These are phyloP conservation scores for Falco columbarius DNA, from an alignment of 2,797 vertebrate genomes.

Conservation along the genomic window DNA sequence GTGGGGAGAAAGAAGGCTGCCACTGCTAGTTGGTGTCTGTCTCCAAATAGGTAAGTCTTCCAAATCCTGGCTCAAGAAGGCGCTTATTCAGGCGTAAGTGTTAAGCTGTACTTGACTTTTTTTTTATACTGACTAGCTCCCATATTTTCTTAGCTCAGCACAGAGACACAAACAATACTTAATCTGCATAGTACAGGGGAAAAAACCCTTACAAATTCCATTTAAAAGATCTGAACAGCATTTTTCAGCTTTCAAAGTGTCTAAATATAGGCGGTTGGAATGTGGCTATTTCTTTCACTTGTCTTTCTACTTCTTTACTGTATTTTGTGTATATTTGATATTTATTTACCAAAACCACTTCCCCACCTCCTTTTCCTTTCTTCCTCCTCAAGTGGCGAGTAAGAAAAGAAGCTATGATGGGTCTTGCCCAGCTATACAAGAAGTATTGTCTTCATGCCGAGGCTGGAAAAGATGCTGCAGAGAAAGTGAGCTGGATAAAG, in stretches of 20 bases:
- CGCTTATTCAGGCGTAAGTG: not conserved
- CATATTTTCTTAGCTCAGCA: not conserved
- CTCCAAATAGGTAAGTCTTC: not conserved
- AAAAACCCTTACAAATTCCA: not conserved
- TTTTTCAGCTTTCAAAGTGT: not conserved
- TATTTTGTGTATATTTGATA: not conserved
- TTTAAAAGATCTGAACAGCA: not conserved
- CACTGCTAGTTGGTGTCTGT: not conserved
- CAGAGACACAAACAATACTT: not conserved
- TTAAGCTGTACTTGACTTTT: not conserved
- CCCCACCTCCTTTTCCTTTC: not conserved
- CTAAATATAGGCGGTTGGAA: not conserved
- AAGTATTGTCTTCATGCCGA: conserved; percentile 98
- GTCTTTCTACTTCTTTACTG: not conserved
- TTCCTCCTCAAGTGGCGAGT: conserved; percentile 88
- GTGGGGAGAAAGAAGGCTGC: not conserved
- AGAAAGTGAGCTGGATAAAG: conserved; percentile 99
- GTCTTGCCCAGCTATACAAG: conserved; percentile 95
- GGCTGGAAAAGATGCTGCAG: conserved; percentile 95
- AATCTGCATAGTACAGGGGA: not conserved
- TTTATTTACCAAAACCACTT: not conserved
- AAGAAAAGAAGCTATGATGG: conserved; percentile 99
- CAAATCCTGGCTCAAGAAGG: not conserved
- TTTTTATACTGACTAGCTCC: not conserved
- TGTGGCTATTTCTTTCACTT: not conserved